A percentile compares a stretch with the other conserved stretches of the same genome.
These are phyloP conservation scores for Pseudomyrmex pallidus DNA, from an alignment of 1,140 invertebrate species.

Conservation along the genomic window DNA sequence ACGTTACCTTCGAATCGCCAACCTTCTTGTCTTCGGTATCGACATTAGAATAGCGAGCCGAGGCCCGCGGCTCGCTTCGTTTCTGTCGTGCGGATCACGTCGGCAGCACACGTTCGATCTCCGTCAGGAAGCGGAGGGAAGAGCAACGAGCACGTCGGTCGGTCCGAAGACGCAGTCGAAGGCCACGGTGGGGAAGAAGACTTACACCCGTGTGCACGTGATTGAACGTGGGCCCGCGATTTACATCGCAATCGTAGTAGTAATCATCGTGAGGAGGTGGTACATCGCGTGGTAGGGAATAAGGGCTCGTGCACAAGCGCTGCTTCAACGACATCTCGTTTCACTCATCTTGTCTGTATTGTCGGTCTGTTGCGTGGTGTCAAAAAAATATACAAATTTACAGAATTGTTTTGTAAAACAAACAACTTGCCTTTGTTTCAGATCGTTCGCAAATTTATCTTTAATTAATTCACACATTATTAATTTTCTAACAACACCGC, in stretches of 20 bases:
- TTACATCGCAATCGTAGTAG: slow-evolving; percentile 82
- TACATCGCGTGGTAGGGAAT: slow-evolving; percentile 26
- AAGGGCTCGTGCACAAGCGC: slow-evolving; percentile 21
- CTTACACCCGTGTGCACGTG: slow-evolving; percentile 76
- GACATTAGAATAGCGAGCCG: slow-evolving; percentile 35
- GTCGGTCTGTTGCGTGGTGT: too few species aligned
- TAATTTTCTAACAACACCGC: too few species aligned
- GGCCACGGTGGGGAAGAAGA: slow-evolving; percentile 72
- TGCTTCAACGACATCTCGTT: too few species aligned
- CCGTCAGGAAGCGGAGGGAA: slow-evolving; percentile 7
- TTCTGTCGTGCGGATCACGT: slow-evolving; percentile 28
- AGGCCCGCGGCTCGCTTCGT: not conserved
- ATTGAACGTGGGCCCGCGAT: slow-evolving; percentile 81
- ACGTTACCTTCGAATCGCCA: too few species aligned
- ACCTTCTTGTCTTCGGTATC: not conserved
- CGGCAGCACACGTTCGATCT: slow-evolving; percentile 35
- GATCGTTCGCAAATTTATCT: too few species aligned
- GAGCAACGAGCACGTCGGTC: slow-evolving; percentile 65
- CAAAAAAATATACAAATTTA: too few species aligned
- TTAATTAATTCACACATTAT: too few species aligned
- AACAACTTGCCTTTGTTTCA: too few species aligned
- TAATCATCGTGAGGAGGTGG: slow-evolving; percentile 78
- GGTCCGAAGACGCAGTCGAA: slow-evolving; percentile 68
- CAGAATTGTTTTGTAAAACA: too few species aligned
- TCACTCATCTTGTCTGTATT: too few species aligned